Evolutionary conservation across 2,888 invertebrate species (phyloP).

Genomic region (Leptinotarsa peninsularis): DNA sequence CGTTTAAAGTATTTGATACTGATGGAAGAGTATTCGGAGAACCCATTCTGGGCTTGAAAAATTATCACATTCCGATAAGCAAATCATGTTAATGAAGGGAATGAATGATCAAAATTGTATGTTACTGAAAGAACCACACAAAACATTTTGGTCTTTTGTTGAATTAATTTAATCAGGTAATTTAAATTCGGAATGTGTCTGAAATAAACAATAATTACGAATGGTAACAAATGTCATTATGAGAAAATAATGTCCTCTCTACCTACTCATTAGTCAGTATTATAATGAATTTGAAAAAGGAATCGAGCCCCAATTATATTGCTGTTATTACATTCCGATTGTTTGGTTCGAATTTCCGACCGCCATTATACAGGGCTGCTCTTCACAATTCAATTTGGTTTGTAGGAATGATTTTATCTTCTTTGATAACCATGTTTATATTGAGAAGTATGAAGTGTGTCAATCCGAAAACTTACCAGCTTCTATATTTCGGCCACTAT

Average conservation of each 20-base stretch:
- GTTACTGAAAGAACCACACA: conserved; percentile 16
- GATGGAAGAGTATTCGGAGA: background rate
- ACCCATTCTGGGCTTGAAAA: background rate
- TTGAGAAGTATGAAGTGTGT: no score
- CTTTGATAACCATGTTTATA: no score
- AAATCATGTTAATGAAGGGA: conserved; percentile 21
- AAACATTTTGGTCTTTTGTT: conserved; percentile 36
- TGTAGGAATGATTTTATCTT: background rate
- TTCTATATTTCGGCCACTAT: no score
- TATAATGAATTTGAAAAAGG: conserved; percentile 58
- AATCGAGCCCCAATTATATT: conserved; percentile 47
- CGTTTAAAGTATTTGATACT: background rate
- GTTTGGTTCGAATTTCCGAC: conserved; percentile 20
- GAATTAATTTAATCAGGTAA: conserved; percentile 48
- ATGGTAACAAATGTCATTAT: conserved; percentile 57
- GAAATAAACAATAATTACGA: conserved; percentile 53
- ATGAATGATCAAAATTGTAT: conserved; percentile 22
- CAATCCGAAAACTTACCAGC: no score
- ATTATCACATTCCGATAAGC: conserved; percentile 10
- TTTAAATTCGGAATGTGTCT: conserved; percentile 50
- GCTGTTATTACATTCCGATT: conserved; percentile 26
- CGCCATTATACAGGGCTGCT: background rate
- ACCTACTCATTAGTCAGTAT: conserved; percentile 57
- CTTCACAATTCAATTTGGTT: background rate
- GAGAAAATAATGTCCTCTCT: conserved; percentile 56